phyloP scores from a whole-genome alignment of 2,113 vertebrate genomes.

The Hemiscyllium ocellatum region DNA sequence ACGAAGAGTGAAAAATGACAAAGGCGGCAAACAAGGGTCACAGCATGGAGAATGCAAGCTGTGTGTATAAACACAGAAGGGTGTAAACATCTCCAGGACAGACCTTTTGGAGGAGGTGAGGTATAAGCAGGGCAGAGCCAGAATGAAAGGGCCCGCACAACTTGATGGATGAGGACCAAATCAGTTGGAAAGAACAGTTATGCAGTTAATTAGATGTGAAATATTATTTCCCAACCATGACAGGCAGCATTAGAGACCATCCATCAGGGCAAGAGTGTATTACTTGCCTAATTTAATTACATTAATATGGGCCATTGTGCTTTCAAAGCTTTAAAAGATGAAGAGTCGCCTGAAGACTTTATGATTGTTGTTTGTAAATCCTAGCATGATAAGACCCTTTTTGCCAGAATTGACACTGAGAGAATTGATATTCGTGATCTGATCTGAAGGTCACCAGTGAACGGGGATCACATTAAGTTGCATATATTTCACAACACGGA shows the following conservation, averaged over 20 bases:
- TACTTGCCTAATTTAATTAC: neutral
- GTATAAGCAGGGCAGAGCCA: neutral
- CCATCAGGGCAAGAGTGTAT: neutral
- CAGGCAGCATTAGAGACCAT: neutral
- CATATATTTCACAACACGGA: no score
- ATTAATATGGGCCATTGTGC: neutral
- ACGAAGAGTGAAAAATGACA: neutral
- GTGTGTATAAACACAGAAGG: neutral
- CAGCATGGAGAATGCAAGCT: neutral
- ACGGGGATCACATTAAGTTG: neutral
- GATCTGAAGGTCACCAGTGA: neutral
- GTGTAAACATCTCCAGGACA: neutral
- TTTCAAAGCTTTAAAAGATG: neutral
- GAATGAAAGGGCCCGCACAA: neutral
- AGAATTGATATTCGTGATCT: neutral
- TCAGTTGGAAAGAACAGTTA: neutral
- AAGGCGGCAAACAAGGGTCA: neutral
- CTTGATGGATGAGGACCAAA: neutral
- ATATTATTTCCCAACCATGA: neutral
- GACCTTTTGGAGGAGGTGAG: neutral
- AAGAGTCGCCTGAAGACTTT: no score
- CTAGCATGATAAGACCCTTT: neutral
- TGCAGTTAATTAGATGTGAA: neutral
- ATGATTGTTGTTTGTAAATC: no score
- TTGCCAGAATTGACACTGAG: neutral